These are phyloP conservation scores for Cebus imitator DNA, from an alignment of 2,113 vertebrate species.

Conservation along the genomic window DNA sequence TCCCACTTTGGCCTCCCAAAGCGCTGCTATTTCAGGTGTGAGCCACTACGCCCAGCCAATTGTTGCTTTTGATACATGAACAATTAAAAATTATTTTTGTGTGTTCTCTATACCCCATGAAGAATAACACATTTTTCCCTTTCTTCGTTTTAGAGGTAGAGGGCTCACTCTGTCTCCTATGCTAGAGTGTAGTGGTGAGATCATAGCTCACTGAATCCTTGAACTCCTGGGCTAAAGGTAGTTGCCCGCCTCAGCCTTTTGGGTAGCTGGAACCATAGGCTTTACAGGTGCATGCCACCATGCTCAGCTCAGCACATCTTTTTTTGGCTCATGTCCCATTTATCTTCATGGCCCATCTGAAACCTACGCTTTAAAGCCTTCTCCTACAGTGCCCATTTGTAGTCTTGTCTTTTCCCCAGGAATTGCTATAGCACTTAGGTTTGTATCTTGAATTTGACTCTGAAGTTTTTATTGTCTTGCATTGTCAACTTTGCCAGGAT, in stretches of 20 bases:
- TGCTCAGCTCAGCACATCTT: background rate
- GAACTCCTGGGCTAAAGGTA: no score
- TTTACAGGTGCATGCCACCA: no score
- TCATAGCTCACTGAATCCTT: no score
- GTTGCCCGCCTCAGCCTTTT: no score
- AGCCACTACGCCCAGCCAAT: no score
- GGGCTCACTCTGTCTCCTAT: no score
- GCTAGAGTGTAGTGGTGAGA: no score
- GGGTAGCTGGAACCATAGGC: no score
- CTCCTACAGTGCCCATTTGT: background rate
- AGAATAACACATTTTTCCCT: no score
- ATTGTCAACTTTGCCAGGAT: background rate
- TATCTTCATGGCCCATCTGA: background rate
- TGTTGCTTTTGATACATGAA: background rate
- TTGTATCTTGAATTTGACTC: background rate
- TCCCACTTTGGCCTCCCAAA: no score
- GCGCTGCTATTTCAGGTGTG: no score
- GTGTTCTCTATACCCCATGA: background rate
- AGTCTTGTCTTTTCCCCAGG: background rate
- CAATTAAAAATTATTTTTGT: background rate
- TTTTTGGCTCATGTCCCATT: background rate
- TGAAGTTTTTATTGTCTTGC: background rate
- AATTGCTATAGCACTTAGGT: background rate
- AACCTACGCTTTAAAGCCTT: background rate
- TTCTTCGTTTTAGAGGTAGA: no score